These are phyloP conservation scores for Blastobasis adustella DNA, from an alignment of 2,888 invertebrate species.

Conservation along the genomic window DNA sequence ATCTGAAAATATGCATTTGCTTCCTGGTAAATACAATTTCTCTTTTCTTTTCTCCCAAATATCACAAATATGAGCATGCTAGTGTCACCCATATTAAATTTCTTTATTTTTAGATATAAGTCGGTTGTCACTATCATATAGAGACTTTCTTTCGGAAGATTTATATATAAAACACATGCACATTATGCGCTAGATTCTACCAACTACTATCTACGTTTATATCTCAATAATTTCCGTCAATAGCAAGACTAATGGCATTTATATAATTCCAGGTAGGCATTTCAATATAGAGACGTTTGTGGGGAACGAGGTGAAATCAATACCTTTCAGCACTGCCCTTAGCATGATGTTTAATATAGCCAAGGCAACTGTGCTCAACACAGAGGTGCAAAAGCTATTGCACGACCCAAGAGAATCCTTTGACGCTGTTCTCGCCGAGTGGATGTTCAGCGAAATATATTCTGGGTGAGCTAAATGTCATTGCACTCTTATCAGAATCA, in stretches of 20 bases:
- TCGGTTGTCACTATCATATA: too few species aligned
- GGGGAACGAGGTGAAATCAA: background rate
- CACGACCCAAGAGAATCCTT: constrained; percentile 17
- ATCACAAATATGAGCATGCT: background rate
- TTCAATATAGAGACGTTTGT: background rate
- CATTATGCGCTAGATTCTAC: background rate
- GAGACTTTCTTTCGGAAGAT: background rate
- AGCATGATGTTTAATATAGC: constrained; percentile 4
- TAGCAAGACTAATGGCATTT: too few species aligned
- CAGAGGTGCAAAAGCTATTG: constrained; percentile 13
- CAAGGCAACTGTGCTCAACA: constrained; percentile 8
- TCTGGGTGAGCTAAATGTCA: constrained; percentile 16
- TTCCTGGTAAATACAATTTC: constrained; percentile 3
- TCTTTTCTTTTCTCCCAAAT: background rate
- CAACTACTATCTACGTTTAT: too few species aligned
- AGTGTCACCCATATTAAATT: background rate
- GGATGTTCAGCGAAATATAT: constrained; percentile 23
- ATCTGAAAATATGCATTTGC: background rate
- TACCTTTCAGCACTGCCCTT: background rate
- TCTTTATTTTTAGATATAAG: background rate
- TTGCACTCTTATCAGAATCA: too few species aligned
- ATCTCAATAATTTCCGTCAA: too few species aligned
- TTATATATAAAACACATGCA: background rate
- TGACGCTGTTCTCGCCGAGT: constrained; percentile 23
- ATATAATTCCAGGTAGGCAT: background rate